Evolutionary conservation across 2,113 vertebrate species (phyloP), one percentile per base, ranked within the genome.

Genomic region (Garra rufa): DNA sequence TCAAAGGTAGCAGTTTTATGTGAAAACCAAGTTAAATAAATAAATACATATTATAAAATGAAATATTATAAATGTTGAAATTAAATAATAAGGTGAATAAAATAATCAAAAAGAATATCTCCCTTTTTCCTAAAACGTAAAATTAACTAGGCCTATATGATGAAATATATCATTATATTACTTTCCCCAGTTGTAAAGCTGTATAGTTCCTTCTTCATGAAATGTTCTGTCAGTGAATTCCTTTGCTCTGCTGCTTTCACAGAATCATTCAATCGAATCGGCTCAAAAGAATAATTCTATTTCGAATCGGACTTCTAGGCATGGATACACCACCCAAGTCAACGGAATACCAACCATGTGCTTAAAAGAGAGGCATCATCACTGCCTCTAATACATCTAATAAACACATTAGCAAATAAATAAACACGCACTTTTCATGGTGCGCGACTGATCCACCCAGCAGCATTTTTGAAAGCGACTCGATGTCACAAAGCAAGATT

Each of bases 301-400:
- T 21, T 15, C 10, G 46, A 70, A 34, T 70, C 79, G 21, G 28
- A 55, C 28, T 55, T 52, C 19, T 34, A 80, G 71, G 28, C 65
- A 46, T 41, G 30, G 76, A 61, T 17, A 61, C 86, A 41, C 55
- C 57, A 57, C 46, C 82, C 70, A 80, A 83, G 43, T 28, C 41
- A 38, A 79, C 28, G 84, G 77, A 85, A 85, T 81, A 44, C 77
- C 28, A 81, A 85, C 55, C 69, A 81, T 81, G 77, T 65, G 52
- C 41, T 81, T 73, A 74, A 61, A 38, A 48, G 26, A 85, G 34
- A 21, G 48, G 13, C 46, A 38, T 46, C 46, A 38, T 46, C 75
- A 10, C n/a, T 43, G 13, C 65, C 38, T 85, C 44, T 9, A 50
- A 50, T 26, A 65, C 9, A 75, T 61, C 13, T 43, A 8, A 57